Evolutionary conservation across 2,888 invertebrate genomes (phyloP), one percentile per base, ranked within the genome.

Genomic region (Aphelenchoides bicaudatus): DNA sequence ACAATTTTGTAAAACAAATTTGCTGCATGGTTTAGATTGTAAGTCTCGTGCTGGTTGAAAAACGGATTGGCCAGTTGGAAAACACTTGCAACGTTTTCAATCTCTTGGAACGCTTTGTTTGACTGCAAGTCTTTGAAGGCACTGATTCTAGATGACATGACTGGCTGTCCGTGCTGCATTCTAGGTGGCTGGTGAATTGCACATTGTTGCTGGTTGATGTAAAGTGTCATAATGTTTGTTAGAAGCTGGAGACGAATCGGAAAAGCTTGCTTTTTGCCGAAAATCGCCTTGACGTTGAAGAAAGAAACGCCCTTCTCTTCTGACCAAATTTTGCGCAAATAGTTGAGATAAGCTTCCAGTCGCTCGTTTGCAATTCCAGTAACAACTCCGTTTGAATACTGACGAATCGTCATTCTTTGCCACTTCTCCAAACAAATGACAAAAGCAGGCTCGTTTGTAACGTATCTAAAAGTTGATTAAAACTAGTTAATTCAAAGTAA

Each of bases 121-220:
- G 55, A 38, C 10, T 56, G 52, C 27, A 71, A 25, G 16, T 74
- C 73, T 50, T 66, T 67, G 30, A 75, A 47, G 10, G 75, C 67
- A 25, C 56, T 46, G 8, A 73, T 67, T 37, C 71, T 56, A n/a
- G 62, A 64, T 48, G 73, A 73, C 23, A 70, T 56, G 10, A 75
- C 73, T n/a, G 69, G 71, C 43, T 55, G 59, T 25, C 58, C 55
- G 19, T 39, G 37, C 19, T 25, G 16, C 16, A 58, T 34, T 19
- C 66, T 51, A 4, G 66, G 66, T 8, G 55, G 34, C 30, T 65
- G 65, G 0, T 31, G 27, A 0, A 43, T 19, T 16, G 56, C 23
- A 1, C 54, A 56, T 31, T 43, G 54, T 28, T 75, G 74, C 43
- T 75, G 75, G 2, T 58, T 62, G 19, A 73, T 48, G 49, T 68